Evolutionary conservation across 2,797 vertebrate genomes (phyloP).

Genomic region (Kryptolebias ocellatus): DNA sequence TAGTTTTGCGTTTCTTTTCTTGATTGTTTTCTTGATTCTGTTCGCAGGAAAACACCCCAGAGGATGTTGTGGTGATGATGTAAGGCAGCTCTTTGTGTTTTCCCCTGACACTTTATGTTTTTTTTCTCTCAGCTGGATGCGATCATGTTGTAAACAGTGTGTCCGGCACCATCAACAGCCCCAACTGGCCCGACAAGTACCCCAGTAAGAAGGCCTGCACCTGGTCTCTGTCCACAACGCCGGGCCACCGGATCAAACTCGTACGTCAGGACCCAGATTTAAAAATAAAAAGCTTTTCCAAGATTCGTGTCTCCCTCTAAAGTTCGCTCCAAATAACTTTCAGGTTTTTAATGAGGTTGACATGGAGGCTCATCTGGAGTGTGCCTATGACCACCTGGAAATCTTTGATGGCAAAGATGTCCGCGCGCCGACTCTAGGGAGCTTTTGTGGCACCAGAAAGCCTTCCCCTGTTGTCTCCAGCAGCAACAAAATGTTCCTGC

Average conservation of each 20-base stretch:
- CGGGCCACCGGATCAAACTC: slow-evolving; percentile 92
- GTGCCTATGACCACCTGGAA: slow-evolving; percentile 94
- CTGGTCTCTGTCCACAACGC: slow-evolving; percentile 90
- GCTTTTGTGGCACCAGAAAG: slow-evolving; percentile 91
- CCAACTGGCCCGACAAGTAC: slow-evolving; percentile 96
- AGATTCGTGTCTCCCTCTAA: background rate
- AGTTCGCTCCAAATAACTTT: background rate
- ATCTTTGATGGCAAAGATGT: slow-evolving; percentile 87
- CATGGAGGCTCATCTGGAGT: slow-evolving; percentile 94
- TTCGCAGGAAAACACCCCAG: background rate
- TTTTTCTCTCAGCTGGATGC: slow-evolving; percentile 86
- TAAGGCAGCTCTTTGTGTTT: slow-evolving; percentile 18
- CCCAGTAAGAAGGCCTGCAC: slow-evolving; percentile 96
- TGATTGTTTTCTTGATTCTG: too few relatives aligned
- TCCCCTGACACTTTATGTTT: background rate
- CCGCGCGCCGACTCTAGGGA: slow-evolving; percentile 83
- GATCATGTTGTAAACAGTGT: slow-evolving; percentile 88
- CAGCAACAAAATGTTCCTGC: slow-evolving; percentile 87
- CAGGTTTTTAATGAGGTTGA: slow-evolving; percentile 93
- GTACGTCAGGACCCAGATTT: slow-evolving; percentile 71
- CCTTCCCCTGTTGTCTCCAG: slow-evolving; percentile 87
- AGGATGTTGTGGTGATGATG: slow-evolving; percentile 11
- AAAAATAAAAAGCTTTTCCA: background rate
- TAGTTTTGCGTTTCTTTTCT: too few relatives aligned
- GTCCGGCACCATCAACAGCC: slow-evolving; percentile 90